Evolutionary conservation across 2,113 vertebrate species (phyloP).

Genomic region (Silurus glanis): DNA sequence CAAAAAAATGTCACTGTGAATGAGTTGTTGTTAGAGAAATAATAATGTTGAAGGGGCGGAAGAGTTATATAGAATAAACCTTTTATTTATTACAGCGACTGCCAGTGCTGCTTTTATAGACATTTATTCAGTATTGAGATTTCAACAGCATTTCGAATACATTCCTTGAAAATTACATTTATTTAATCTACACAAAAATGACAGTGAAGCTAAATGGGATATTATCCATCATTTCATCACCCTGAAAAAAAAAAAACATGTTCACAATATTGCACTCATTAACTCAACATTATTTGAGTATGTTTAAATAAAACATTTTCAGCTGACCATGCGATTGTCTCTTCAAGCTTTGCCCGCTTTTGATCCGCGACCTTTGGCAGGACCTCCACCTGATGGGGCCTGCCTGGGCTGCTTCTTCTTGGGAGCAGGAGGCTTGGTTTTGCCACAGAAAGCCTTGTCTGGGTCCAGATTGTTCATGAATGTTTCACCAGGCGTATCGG

Average conservation of each 20-base stretch:
- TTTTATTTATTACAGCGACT: not conserved
- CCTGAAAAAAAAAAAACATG: not conserved
- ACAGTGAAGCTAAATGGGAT: not conserved
- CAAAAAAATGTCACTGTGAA: not conserved
- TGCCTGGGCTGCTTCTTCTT: constrained; percentile 82
- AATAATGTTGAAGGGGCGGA: not conserved
- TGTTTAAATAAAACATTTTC: constrained; percentile 9
- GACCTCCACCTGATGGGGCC: constrained; percentile 58
- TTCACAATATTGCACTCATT: not conserved
- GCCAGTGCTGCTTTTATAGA: not conserved
- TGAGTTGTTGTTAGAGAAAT: not conserved
- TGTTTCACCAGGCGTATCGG: constrained; percentile 73
- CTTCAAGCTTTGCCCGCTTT: constrained; percentile 54
- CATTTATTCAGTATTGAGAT: not conserved
- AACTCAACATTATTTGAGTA: not conserved
- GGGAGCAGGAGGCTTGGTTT: constrained; percentile 78
- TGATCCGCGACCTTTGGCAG: constrained; percentile 65
- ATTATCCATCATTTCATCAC: not conserved
- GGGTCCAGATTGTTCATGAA: constrained; percentile 91
- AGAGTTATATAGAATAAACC: not conserved
- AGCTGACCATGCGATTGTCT: constrained; percentile 54
- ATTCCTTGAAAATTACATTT: not conserved
- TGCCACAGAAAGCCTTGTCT: constrained; percentile 85
- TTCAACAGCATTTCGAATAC: not conserved
- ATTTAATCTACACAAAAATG: not conserved